Evolutionary conservation across 2,113 vertebrate species (phyloP), one percentile per base, ranked within the genome.

Genomic region (Trinectes maculatus): DNA sequence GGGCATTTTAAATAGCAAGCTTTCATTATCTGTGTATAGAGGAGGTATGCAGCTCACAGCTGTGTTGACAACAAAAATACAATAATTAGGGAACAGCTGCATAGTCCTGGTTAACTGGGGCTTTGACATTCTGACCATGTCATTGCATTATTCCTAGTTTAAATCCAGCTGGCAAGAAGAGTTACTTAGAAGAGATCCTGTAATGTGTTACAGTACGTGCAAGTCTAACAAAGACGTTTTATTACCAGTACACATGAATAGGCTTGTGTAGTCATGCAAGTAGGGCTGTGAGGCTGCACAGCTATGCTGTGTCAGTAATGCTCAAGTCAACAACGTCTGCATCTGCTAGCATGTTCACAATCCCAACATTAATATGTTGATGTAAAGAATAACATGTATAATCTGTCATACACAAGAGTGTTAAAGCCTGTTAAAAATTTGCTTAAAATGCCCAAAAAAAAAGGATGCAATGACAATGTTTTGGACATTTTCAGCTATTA

Each of bases 1-100:
- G 44, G 63, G 61, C 8, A 58, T 80, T 57, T 52, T 3, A 29
- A 60, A 63, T 49, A 51, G 34, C 22, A 8, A 24, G 19, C 61
- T 54, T 44, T 42, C 28, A 55, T 57, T 5, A 61, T 74, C 31
- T 56, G 56, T n/a, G n/a, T 29, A 31, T 57, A 16, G 15, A 13
- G 39, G 54, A 61, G 49, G 48, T 26, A 57, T 67, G 82, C 3
- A 1, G 15, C 24, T 76, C 59, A 59, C 61, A 72, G 63, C 72
- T 80, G 58, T 48, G 56, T 40, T 19, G 6, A 57, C 9, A 46
- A 5, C 42, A 66, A 49, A 83, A 59, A 73, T 69, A 52, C 58
- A 40, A 63, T 16, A 15, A 57, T 71, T 26, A 58, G 15, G 26
- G 72, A 56, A 67, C 62, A 67, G 26, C 58, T 72, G 63, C n/a